These are phyloP conservation scores for Elysia crispata DNA, from an alignment of 2,888 invertebrate genomes.

Conservation along the genomic window DNA sequence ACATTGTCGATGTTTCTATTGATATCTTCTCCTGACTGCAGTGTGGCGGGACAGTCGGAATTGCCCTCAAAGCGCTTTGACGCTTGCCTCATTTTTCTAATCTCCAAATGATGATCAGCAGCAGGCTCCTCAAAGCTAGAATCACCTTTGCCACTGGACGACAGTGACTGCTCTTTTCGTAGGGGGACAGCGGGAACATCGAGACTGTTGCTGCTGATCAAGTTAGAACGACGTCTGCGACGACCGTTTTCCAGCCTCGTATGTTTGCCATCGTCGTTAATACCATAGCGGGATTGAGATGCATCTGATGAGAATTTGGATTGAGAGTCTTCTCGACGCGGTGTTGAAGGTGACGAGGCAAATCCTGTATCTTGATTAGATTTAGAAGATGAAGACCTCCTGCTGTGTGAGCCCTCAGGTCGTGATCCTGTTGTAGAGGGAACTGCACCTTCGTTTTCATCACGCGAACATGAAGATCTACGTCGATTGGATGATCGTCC, in stretches of 20 bases:
- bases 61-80: not conserved
- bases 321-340: slow-evolving; percentile 41
- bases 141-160: slow-evolving; percentile 40
- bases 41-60: not conserved
- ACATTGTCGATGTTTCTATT: not conserved
- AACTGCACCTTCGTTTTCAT: not conserved
- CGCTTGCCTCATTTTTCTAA: not conserved
- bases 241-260: slow-evolving; percentile 11
- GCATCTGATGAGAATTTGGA: slow-evolving; percentile 12
- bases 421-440: not conserved
- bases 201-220: slow-evolving; percentile 11
- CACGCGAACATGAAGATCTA: not conserved
- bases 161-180: slow-evolving; percentile 33
- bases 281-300: slow-evolving; percentile 13
- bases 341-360: slow-evolving; percentile 35
- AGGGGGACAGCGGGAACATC: slow-evolving; percentile 19
- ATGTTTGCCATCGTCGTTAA: slow-evolving; percentile 9
- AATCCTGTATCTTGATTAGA: slow-evolving; percentile 44
- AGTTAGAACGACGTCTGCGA: slow-evolving; percentile 7
- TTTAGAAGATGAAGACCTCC: slow-evolving; percentile 10
- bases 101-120: not conserved
- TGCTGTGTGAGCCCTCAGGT: not conserved
- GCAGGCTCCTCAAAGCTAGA: slow-evolving; percentile 39
- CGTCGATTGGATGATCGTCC: not conserved
- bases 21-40: not conserved